phyloP scores from a whole-genome alignment of 2,113 vertebrate species.

The Xiphorhynchus elegans region DNA sequence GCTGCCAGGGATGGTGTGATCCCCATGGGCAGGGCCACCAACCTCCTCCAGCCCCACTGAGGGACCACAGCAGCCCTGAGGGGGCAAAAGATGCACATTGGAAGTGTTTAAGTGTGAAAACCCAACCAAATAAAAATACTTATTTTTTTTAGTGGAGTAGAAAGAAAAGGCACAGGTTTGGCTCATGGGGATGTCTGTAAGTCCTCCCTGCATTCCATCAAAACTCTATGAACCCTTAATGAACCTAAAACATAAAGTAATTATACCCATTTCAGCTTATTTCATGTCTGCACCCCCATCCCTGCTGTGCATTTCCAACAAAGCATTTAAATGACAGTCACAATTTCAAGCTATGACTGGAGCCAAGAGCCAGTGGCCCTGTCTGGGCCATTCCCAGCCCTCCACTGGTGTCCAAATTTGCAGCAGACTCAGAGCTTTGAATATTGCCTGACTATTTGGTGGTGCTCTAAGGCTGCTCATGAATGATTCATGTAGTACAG shows the following conservation, averaged over 20 bases:
- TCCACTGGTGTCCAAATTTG: neutral
- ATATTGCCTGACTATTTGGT: neutral
- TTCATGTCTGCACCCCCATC: neutral
- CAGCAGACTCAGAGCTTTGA: neutral
- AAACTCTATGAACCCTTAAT: neutral
- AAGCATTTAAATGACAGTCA: neutral
- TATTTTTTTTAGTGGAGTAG: neutral
- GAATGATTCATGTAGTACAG: neutral
- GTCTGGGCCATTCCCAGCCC: neutral
- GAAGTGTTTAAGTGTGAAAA: neutral
- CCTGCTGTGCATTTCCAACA: neutral
- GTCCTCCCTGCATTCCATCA: neutral
- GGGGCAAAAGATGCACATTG: neutral
- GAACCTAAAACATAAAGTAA: neutral
- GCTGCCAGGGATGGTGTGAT: fast-evolving
- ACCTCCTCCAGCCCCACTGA: neutral
- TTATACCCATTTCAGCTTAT: neutral
- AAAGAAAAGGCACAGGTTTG: neutral
- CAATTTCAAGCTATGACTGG: neutral
- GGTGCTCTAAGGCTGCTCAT: neutral
- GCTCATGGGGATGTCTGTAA: neutral
- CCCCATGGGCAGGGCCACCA: neutral
- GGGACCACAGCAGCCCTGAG: neutral
- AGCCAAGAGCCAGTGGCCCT: neutral
- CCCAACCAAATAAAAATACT: neutral